These are phyloP conservation scores for Tychaedon coryphoeus DNA, from an alignment of 2,113 vertebrate genomes.

Conservation along the genomic window DNA sequence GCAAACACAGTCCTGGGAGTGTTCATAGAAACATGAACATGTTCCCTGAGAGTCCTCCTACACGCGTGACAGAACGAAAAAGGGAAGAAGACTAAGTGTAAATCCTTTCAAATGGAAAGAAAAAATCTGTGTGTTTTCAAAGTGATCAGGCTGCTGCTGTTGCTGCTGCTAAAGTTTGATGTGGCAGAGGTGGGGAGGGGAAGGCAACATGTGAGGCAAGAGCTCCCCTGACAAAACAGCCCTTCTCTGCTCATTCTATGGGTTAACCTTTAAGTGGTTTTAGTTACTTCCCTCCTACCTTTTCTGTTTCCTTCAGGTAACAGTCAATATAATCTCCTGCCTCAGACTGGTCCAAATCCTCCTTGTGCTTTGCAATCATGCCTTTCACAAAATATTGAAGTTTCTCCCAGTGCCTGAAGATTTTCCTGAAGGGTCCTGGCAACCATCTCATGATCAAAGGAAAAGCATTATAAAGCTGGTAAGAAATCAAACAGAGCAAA, in stretches of 20 bases:
- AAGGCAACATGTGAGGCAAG: rapidly evolving
- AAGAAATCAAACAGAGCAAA: constrained; percentile 2
- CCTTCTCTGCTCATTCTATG: not conserved
- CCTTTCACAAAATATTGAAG: constrained; percentile 65
- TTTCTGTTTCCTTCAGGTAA: constrained; percentile 81
- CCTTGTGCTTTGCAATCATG: constrained; percentile 73
- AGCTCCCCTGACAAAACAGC: not conserved
- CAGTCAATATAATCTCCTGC: constrained; percentile 82
- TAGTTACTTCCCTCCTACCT: constrained; percentile 62
- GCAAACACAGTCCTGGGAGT: not conserved
- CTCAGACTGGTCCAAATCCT: constrained; percentile 67
- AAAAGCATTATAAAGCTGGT: constrained; percentile 75
- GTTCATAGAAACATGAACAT: not conserved
- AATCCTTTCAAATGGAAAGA: not conserved
- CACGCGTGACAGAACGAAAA: not conserved
- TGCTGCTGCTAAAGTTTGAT: not conserved
- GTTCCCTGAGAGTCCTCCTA: constrained; percentile 28
- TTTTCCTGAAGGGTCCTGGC: constrained; percentile 76
- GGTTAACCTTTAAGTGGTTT: not conserved
- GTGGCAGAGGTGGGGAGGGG: not conserved
- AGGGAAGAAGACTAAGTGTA: constrained; percentile 18
- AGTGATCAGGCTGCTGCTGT: constrained; percentile 6
- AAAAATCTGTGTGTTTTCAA: not conserved
- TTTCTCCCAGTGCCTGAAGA: constrained; percentile 57
- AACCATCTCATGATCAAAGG: constrained; percentile 78